Percentiles rank a stretch among this genome's conserved stretches.
Conservation (phyloP, 2,113 vertebrate species). For the Phrynocephalus versicolor region DNA sequence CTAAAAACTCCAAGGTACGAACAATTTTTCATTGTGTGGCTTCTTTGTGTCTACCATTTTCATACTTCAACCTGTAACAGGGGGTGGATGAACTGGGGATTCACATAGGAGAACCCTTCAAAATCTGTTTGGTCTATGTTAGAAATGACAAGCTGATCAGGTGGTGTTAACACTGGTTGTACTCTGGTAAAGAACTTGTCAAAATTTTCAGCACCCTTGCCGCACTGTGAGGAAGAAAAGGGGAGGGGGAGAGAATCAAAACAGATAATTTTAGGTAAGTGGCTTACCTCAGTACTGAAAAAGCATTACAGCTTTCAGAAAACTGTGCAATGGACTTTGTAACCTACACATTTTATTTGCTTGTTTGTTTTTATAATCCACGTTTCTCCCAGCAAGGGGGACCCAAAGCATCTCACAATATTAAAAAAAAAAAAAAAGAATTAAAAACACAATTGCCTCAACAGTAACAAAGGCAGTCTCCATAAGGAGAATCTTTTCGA, state of each 20-base stretch:
- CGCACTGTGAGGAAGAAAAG: conserved; percentile 79
- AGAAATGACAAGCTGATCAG: conserved; percentile 95
- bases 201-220: conserved; percentile 97
- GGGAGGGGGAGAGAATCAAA: not conserved
- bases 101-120: conserved; percentile 95
- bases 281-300: not conserved
- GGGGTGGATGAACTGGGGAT: conserved; percentile 90
- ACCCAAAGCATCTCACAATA: too few species aligned
- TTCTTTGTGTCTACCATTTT: conserved; percentile 56
- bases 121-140: conserved; percentile 99
- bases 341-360: not conserved
- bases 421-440: too few species aligned
- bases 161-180: conserved; percentile 93
- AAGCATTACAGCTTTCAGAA: not conserved
- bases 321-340: not conserved
- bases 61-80: conserved; percentile 86
- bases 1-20: conserved; percentile 70
- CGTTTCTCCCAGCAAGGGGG: too few species aligned
- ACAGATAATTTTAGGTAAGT: not conserved
- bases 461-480: too few species aligned
- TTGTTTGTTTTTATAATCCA: too few species aligned
- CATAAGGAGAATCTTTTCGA: too few species aligned
- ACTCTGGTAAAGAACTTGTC: conserved; percentile 98
- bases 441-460: too few species aligned
- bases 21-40: not conserved